Percentiles rank a stretch among this genome's conserved stretches.
Evolutionary conservation across 1,140 invertebrate genomes (phyloP).

Genomic region (Portunus trituberculatus): DNA sequence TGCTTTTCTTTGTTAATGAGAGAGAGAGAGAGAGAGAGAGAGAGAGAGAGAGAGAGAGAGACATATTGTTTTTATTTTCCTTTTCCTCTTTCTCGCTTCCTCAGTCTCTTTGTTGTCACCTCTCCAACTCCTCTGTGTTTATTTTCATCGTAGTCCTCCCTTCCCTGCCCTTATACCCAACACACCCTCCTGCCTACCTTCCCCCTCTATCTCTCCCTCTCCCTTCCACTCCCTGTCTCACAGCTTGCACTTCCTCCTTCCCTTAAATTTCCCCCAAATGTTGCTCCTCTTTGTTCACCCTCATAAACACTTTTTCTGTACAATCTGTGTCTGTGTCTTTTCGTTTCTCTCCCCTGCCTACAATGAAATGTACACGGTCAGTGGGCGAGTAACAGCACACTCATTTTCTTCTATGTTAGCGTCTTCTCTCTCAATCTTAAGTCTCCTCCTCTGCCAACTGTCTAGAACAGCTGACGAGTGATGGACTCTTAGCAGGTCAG

Average conservation of each 20-base stretch:
- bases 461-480: no score
- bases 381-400: no score
- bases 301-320: no score
- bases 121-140: background rate
- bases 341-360: no score
- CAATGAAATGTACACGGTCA: no score
- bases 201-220: background rate
- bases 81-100: background rate
- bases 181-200: background rate
- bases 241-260: background rate
- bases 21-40: background rate
- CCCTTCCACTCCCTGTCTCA: background rate
- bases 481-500: no score
- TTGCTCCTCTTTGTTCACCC: background rate
- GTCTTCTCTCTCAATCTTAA: no score
- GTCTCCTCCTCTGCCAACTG: no score
- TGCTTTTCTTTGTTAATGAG: no score
- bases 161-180: no score
- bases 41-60: background rate
- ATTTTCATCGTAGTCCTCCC: background rate
- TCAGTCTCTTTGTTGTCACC: conserved; percentile 7
- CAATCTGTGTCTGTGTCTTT: no score
- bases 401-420: no score
- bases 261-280: background rate
- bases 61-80: background rate